phyloP scores from a whole-genome alignment of 1,140 invertebrate genomes.

The Tetramorium parvispinum region DNA sequence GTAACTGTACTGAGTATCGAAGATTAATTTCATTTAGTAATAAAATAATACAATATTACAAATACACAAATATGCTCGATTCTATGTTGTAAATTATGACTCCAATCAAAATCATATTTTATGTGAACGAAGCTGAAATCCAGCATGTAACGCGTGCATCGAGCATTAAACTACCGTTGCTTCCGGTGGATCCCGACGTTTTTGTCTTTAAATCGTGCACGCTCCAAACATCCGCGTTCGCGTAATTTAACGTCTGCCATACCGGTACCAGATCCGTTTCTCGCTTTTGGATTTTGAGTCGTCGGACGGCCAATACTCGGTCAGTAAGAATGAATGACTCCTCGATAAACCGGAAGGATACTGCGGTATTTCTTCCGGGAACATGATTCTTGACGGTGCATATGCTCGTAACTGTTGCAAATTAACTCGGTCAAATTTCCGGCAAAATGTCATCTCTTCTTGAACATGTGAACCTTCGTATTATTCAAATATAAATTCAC shows the following conservation, averaged over 20 bases:
- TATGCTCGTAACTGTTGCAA: slow-evolving; percentile 13
- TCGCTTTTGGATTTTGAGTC: slow-evolving; percentile 41
- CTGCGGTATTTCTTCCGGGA: slow-evolving; percentile 65
- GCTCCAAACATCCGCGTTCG: slow-evolving; percentile 22
- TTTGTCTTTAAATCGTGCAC: slow-evolving; percentile 50
- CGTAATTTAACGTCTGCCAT: slow-evolving; percentile 36
- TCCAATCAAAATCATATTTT: background rate
- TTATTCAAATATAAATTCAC: background rate
- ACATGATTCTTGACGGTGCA: slow-evolving; percentile 14
- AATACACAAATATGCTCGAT: background rate
- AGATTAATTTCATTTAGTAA: background rate
- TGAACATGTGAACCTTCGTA: background rate
- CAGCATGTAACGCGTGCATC: slow-evolving; percentile 14
- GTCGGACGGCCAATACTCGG: background rate
- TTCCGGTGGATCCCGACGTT: slow-evolving; percentile 34
- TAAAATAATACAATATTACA: background rate
- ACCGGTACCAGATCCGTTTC: slow-evolving; percentile 39
- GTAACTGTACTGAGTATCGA: background rate
- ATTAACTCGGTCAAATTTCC: slow-evolving; percentile 45
- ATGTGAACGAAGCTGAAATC: slow-evolving; percentile 26
- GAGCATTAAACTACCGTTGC: slow-evolving; percentile 50
- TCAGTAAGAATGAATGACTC: slow-evolving; percentile 3
- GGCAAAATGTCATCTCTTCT: slow-evolving; percentile 1
- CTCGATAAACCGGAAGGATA: slow-evolving; percentile 69
- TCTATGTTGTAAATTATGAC: background rate